These are phyloP conservation scores for Agelas oroides DNA, from an alignment of 37 sponge, comb jelly and placozoan genomes.

Conservation along the genomic window DNA sequence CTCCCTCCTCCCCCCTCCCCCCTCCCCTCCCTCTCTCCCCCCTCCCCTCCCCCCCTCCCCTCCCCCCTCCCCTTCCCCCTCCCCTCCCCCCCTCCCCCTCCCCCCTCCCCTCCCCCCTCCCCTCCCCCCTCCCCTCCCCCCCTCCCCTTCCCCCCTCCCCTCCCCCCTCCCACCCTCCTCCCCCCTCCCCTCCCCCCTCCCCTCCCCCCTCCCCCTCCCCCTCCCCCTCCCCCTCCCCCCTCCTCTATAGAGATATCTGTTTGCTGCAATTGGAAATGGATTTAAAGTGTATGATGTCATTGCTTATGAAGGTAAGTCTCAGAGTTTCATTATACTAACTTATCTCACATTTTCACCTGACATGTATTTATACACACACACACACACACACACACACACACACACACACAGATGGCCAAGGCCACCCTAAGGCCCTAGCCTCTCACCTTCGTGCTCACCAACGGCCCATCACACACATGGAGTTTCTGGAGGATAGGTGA, in stretches of 20 bases:
- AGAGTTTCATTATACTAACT: background rate
- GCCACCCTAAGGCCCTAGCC: constrained; percentile 63
- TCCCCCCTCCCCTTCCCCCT: background rate
- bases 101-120: background rate
- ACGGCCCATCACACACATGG: constrained; percentile 59
- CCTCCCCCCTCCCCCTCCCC: no score
- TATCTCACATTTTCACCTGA: background rate
- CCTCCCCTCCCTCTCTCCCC: no score
- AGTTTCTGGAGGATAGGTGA: constrained; percentile 62
- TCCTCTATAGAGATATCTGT: constrained; percentile 48
- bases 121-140: no score
- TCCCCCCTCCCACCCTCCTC: background rate
- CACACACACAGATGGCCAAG: constrained; percentile 27
- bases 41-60: background rate
- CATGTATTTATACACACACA: background rate
- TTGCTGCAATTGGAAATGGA: constrained; percentile 58
- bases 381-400: background rate
- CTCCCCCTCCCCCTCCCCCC: no score
- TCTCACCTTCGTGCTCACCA: constrained; percentile 52
- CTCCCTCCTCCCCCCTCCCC: no score
- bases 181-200: background rate
- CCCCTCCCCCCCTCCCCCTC: constrained; percentile 2
- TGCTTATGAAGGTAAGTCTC: constrained; percentile 49
- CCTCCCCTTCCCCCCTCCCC: background rate
- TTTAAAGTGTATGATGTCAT: constrained; percentile 70